These are phyloP conservation scores for Epinotia demarniana DNA, from an alignment of 2,888 invertebrate species.

Conservation along the genomic window DNA sequence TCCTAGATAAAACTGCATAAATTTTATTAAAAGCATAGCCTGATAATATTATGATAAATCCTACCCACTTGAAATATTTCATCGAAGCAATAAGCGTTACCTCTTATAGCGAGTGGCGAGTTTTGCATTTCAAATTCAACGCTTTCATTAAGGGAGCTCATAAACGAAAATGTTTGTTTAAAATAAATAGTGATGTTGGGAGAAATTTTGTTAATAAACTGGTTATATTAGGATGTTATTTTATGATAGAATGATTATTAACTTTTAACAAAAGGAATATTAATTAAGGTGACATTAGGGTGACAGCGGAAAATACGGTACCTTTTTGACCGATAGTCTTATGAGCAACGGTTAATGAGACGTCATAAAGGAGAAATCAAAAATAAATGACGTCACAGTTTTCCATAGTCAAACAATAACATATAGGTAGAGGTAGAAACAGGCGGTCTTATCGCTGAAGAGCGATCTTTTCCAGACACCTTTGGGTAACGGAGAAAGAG, in stretches of 20 bases:
- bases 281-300: too few species aligned
- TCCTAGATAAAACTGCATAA: neutral
- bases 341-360: too few species aligned
- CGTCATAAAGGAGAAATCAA: too few species aligned
- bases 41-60: conserved; percentile 34
- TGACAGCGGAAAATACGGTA: too few species aligned
- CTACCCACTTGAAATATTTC: conserved; percentile 38
- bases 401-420: too few species aligned
- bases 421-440: too few species aligned
- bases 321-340: too few species aligned
- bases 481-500: too few species aligned
- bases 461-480: too few species aligned
- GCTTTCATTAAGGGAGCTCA: conserved; percentile 33
- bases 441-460: too few species aligned
- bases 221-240: neutral
- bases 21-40: conserved; percentile 24
- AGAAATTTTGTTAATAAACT: conserved; percentile 17
- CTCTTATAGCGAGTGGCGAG: conserved; percentile 24
- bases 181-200: conserved; percentile 7
- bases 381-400: too few species aligned
- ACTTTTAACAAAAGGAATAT: too few species aligned
- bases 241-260: neutral
- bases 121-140: conserved; percentile 41
- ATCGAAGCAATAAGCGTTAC: conserved; percentile 28
- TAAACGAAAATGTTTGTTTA: conserved; percentile 35